These are phyloP conservation scores for Calyptommatus sinebrachiatus DNA, from an alignment of 2,113 vertebrate genomes.

Conservation along the genomic window DNA sequence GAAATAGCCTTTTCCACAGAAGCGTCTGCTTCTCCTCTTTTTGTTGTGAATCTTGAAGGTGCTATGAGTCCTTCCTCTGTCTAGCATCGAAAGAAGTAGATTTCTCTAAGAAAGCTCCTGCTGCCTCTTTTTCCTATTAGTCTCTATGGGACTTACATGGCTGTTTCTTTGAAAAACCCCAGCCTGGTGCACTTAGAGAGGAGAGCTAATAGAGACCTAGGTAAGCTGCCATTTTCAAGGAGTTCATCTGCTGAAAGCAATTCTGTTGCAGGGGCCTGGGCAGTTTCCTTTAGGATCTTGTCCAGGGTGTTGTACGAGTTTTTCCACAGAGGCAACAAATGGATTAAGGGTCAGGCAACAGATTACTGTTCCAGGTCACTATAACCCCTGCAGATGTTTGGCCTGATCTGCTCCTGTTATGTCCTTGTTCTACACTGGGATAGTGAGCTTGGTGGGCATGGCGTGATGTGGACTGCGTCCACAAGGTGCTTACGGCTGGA, in stretches of 20 bases:
- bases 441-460: too few species aligned
- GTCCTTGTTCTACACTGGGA: not conserved
- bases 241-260: too few species aligned
- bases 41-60: too few species aligned
- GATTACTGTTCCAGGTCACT: not conserved
- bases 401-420: not conserved
- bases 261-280: not conserved
- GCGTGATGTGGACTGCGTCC: not conserved
- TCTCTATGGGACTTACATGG: too few species aligned
- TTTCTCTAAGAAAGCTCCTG: too few species aligned
- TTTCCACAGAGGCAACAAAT: not conserved
- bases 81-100: too few species aligned
- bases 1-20: too few species aligned
- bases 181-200: not conserved
- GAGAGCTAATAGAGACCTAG: too few species aligned
- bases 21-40: too few species aligned
- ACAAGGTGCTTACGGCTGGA: not conserved
- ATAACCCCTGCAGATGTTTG: not conserved
- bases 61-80: too few species aligned
- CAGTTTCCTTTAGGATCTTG: not conserved
- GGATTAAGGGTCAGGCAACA: not conserved
- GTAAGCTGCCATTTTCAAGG: too few species aligned
- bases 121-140: not conserved
- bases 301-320: not conserved
- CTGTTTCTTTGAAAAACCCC: too few species aligned